Evolutionary conservation across 2,888 invertebrate species (phyloP).

Genomic region (Eupithecia subumbrata): DNA sequence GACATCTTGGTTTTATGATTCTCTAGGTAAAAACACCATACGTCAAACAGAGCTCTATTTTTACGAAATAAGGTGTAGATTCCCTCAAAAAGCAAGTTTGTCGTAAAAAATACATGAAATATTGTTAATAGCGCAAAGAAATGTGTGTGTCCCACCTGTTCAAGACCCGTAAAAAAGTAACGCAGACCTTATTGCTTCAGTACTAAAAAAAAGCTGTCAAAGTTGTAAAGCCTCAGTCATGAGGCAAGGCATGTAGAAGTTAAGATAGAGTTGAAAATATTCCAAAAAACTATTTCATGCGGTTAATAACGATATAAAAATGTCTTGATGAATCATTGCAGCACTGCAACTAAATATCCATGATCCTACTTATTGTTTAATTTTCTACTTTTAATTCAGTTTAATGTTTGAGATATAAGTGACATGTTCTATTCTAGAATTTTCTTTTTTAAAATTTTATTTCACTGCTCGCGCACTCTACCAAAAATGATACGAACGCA

Average conservation of each 20-base stretch:
- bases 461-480: too few species aligned
- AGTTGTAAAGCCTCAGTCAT: slow-evolving; percentile 36
- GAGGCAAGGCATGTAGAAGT: neutral
- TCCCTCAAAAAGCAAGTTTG: neutral
- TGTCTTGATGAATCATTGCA: too few species aligned
- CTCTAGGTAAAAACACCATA: neutral
- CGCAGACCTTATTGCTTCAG: slow-evolving; percentile 41
- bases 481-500: too few species aligned
- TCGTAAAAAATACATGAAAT: neutral
- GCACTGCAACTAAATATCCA: too few species aligned
- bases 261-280: slow-evolving; percentile 10
- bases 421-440: too few species aligned
- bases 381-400: too few species aligned
- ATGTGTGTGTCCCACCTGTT: slow-evolving; percentile 12
- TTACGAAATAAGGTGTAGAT: neutral
- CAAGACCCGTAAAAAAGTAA: slow-evolving; percentile 35
- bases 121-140: neutral
- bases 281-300: neutral
- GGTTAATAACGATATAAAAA: too few species aligned
- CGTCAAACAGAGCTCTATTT: neutral
- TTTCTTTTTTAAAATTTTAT: too few species aligned
- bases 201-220: slow-evolving; percentile 44
- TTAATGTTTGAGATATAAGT: too few species aligned
- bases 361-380: too few species aligned
- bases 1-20: neutral